These are phyloP conservation scores for Orientallactaga sibirica DNA, from an alignment of 2,797 vertebrate species.

Conservation along the genomic window DNA sequence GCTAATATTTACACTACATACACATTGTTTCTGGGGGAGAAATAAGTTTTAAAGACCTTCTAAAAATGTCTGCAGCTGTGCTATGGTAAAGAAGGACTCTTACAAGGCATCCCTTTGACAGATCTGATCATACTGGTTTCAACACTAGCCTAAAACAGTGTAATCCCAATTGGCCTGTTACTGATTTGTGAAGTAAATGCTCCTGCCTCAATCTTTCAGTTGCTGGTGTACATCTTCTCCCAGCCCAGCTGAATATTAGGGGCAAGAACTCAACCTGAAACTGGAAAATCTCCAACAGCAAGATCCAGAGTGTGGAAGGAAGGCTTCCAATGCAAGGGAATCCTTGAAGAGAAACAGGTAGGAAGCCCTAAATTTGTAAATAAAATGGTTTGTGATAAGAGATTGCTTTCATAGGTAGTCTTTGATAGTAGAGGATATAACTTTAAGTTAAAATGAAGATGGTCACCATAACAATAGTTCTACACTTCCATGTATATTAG, in stretches of 20 bases:
- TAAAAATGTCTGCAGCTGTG: background rate
- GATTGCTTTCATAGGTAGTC: background rate
- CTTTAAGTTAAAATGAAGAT: background rate
- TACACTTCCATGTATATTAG: slow-evolving; percentile 7
- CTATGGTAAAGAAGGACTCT: background rate
- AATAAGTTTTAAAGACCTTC: background rate
- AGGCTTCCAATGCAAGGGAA: background rate
- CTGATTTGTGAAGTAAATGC: background rate
- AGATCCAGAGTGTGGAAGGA: background rate
- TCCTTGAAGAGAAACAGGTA: background rate
- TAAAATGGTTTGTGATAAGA: background rate
- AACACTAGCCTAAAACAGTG: background rate
- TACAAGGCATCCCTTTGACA: background rate
- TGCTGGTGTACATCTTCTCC: background rate
- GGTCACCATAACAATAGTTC: background rate
- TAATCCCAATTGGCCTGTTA: background rate
- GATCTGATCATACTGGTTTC: background rate
- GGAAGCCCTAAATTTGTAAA: background rate
- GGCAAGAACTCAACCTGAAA: background rate
- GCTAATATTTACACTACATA: background rate
- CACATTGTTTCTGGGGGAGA: background rate
- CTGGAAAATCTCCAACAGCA: background rate
- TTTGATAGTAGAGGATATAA: background rate
- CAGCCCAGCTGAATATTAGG: background rate
- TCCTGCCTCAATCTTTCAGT: background rate